Base-by-base conservation (phyloP, 2,888 invertebrate species). In the Drosophila falleni region DNA sequence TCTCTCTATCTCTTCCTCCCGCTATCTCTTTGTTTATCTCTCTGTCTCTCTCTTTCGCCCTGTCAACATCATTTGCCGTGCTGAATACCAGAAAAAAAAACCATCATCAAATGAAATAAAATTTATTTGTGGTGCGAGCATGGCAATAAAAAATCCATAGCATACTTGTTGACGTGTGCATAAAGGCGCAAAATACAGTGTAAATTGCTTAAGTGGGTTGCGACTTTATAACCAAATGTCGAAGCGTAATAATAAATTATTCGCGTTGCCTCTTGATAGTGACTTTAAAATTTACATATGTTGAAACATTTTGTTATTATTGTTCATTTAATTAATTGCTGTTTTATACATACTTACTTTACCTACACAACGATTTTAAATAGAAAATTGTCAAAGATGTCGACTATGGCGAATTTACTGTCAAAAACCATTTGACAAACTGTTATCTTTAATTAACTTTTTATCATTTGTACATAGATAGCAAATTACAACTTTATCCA, bases 61-160 rank as follows among this genome's bases (percentile, higher is more conserved):
- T 87, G 86, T 87, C 86, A 89, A 80, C 89, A 73, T 80, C 87
- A 87, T 89, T 89, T 78, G 85, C 69, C 73, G 56, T 50, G 56
- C 62, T 61, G 82, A 68, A 77, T 67, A 69, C 59, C 56, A 72
- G 51, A 19, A 58, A 63, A 53, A 53, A 65, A 71, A 60, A 62
- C 70, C 80, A 71, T 54, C 86, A 71, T 75, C 78, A 87, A 85
- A 82, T 78, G 59, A 86, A 84, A 85, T 88, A 86, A 69, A 86
- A 71, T 86, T 80, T 86, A 80, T 82, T 85, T 80, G 71, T 68
- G 80, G 79, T 47, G 69, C 47, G 71, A 66, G 63, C 49, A 33
- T 19, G 66, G 79, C 70, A 66, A 74, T 76, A 83, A 82, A 50
- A 83, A 83, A 74, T 49, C 60, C 68, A 71, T 67, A 64, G 73